Evolutionary conservation across 2,113 vertebrate genomes (phyloP).

Genomic region (Antechinus flavipes): DNA sequence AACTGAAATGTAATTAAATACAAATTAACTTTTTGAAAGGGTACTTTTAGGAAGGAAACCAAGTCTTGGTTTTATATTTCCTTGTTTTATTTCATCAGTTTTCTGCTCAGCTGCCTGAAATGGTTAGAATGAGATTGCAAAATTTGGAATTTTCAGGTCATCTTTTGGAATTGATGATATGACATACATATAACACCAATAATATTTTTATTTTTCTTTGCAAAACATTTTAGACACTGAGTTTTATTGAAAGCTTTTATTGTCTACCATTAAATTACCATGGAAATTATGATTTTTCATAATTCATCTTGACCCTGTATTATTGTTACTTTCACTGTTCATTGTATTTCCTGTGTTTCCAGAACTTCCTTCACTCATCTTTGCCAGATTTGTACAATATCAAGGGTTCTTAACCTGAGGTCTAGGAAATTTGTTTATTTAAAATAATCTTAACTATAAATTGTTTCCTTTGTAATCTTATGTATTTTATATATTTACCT

Average conservation of each 20-base stretch:
- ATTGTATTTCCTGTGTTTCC: not conserved
- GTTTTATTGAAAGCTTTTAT: not conserved
- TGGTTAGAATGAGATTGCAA: conserved; percentile 10
- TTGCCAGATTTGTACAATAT: not conserved
- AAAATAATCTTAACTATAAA: not conserved
- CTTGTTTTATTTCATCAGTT: conserved; percentile 43
- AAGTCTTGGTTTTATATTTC: conserved; percentile 45
- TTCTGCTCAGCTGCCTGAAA: not conserved
- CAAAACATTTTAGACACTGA: not conserved
- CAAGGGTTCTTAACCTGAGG: not conserved
- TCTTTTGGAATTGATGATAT: conserved; percentile 12
- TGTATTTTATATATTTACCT: not conserved
- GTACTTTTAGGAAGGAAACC: not conserved
- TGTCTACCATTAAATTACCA: not conserved
- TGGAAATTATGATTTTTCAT: not conserved
- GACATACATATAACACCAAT: not conserved
- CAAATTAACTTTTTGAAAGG: conserved; percentile 28
- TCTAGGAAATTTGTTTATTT: not conserved
- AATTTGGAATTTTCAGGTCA: conserved; percentile 6
- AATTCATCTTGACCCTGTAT: not conserved
- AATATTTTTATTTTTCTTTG: conserved; percentile 28
- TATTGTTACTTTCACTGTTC: not conserved
- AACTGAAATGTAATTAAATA: conserved; percentile 11
- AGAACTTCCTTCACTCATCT: not conserved
- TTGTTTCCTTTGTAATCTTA: not conserved